Evolutionary conservation across 2,888 invertebrate genomes (phyloP).

Genomic region (Apantesis nais): DNA sequence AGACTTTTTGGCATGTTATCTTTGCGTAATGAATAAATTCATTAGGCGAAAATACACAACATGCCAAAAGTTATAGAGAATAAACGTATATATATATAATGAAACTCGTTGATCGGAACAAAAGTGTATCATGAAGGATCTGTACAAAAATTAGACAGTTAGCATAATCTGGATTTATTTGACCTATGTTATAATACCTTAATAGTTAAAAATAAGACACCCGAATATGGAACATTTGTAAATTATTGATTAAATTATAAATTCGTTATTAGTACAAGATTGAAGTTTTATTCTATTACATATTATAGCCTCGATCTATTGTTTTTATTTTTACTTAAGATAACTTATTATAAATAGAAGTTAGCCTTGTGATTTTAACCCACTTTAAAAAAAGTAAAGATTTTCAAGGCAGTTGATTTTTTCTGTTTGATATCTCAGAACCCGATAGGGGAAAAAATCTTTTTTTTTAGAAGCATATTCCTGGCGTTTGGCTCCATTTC

Average conservation of each 20-base stretch:
- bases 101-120: neutral
- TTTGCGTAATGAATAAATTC: neutral
- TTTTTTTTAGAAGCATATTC: too few relatives aligned
- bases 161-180: constrained; percentile 39
- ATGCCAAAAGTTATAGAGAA: neutral
- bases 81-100: constrained; percentile 14
- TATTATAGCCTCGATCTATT: neutral
- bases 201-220: constrained; percentile 33
- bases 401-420: too few relatives aligned
- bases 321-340: neutral
- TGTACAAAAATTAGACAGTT: constrained; percentile 22
- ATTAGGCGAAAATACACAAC: neutral
- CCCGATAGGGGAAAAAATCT: too few relatives aligned
- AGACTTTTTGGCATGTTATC: constrained; percentile 7
- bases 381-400: too few relatives aligned
- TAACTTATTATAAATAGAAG: neutral
- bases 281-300: constrained; percentile 48
- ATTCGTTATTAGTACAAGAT: constrained; percentile 64
- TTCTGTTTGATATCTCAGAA: too few relatives aligned
- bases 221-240: constrained; percentile 56
- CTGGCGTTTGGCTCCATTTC: too few relatives aligned
- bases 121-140: neutral
- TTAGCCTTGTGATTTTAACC: neutral
- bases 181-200: constrained; percentile 38
- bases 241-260: constrained; percentile 72